Percentiles rank a stretch among this genome's conserved stretches.
Conservation (phyloP, 2,113 vertebrate species). For the Noctilio leporinus region DNA sequence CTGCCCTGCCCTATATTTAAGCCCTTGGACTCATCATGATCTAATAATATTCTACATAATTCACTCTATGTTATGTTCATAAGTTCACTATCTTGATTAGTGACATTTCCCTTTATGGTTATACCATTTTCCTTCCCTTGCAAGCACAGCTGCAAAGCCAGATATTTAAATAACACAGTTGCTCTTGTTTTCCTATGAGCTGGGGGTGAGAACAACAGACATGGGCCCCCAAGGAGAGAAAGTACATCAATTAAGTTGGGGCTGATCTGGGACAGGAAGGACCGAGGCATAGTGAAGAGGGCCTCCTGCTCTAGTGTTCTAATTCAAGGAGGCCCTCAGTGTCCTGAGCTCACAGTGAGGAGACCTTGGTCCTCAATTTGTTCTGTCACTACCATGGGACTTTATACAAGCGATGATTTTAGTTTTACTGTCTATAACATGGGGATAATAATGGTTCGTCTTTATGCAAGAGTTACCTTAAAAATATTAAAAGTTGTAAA, state of each 20-base stretch:
- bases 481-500: not conserved
- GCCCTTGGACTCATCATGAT: not conserved
- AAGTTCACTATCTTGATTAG: not conserved
- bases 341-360: not conserved
- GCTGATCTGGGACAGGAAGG: not conserved
- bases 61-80: not conserved
- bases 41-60: not conserved
- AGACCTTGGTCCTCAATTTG: not conserved
- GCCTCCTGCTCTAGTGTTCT: not conserved
- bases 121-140: not conserved
- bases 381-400: not conserved
- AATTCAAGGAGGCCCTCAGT: not conserved
- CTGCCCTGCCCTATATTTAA: not conserved
- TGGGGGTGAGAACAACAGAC: not conserved
- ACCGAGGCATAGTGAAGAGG: not conserved
- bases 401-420: not conserved
- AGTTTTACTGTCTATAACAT: not conserved
- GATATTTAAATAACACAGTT: not conserved
- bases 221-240: not conserved
- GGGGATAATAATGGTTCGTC: not conserved
- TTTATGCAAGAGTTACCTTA: no score
- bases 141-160: not conserved
- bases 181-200: not conserved
- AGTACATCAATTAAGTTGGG: not conserved
- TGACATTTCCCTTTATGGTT: not conserved